Conservation (phyloP, 2,888 invertebrate genomes). For the Protonemura montana region DNA sequence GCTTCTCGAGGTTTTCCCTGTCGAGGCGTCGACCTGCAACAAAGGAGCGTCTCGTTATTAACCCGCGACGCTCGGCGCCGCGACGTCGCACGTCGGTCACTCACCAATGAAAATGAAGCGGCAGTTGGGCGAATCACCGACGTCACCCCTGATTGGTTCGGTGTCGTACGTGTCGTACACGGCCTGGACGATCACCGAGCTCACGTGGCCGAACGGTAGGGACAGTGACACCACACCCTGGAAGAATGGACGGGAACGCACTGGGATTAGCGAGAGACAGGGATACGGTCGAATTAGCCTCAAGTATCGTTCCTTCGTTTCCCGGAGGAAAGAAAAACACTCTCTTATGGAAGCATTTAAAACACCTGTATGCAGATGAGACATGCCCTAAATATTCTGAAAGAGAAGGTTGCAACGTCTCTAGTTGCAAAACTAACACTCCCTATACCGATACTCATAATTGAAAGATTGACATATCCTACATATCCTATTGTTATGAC, state of each 20-base stretch:
- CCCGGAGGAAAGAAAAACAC: too few species aligned
- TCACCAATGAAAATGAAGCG: conserved; percentile 53
- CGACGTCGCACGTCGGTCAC: conserved; percentile 24
- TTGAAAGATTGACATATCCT: too few species aligned
- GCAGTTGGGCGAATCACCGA: conserved; percentile 41
- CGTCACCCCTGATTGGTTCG: conserved; percentile 48
- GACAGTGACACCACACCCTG: conserved; percentile 51
- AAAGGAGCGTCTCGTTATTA: neutral
- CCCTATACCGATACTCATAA: too few species aligned
- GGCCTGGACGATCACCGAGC: conserved; percentile 52
- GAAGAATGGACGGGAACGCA: too few species aligned
- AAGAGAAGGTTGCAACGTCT: too few species aligned
- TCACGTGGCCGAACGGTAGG: conserved; percentile 32
- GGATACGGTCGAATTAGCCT: neutral
- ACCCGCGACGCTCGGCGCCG: neutral
- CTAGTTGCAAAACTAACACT: too few species aligned
- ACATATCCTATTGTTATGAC: too few species aligned
- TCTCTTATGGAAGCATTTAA: too few species aligned
- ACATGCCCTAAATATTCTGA: too few species aligned
- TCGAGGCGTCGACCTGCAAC: conserved; percentile 41
- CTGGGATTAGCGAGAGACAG: neutral
- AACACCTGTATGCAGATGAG: too few species aligned
- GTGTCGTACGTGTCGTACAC: conserved; percentile 54
- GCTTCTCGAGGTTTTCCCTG: conserved; percentile 38
- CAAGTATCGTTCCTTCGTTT: too few species aligned